Percentiles rank a stretch among this genome's conserved stretches.
phyloP scores from a whole-genome alignment of 2,888 invertebrate genomes.

The Malacosoma neustria region DNA sequence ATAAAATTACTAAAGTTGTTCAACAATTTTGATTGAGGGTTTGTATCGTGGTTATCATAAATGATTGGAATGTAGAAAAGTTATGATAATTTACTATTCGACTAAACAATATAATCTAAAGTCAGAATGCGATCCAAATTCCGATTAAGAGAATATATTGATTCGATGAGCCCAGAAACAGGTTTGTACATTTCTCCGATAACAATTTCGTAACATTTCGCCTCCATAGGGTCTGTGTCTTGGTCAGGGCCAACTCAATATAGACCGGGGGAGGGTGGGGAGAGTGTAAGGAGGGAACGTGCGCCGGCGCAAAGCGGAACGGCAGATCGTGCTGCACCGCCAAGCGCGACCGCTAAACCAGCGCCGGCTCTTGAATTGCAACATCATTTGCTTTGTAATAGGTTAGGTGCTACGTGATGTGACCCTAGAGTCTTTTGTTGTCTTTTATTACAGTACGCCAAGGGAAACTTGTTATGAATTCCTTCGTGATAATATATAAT shows the following conservation, averaged over 20 bases:
- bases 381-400: constrained; percentile 50
- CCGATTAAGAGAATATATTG: constrained; percentile 24
- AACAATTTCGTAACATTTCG: constrained; percentile 64
- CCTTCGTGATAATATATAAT: no score
- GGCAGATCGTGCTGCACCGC: constrained; percentile 72
- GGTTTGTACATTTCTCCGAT: constrained; percentile 46
- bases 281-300: constrained; percentile 24
- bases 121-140: no score
- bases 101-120: no score
- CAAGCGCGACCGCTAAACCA: constrained; percentile 69
- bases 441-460: not conserved
- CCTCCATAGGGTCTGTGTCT: constrained; percentile 59
- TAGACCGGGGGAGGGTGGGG: constrained; percentile 12
- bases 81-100: no score
- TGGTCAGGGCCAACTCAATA: constrained; percentile 60
- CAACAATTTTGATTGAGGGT: no score
- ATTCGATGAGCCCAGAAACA: constrained; percentile 30
- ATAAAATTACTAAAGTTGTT: no score
- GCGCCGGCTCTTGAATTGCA: constrained; percentile 61
- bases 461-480: not conserved
- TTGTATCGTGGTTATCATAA: no score
- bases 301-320: constrained; percentile 65
- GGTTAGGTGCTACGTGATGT: constrained; percentile 20
- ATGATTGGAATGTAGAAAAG: no score
- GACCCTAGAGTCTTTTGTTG: constrained; percentile 3